Conservation (phyloP, 2,888 invertebrate species). For the Labia minor region DNA sequence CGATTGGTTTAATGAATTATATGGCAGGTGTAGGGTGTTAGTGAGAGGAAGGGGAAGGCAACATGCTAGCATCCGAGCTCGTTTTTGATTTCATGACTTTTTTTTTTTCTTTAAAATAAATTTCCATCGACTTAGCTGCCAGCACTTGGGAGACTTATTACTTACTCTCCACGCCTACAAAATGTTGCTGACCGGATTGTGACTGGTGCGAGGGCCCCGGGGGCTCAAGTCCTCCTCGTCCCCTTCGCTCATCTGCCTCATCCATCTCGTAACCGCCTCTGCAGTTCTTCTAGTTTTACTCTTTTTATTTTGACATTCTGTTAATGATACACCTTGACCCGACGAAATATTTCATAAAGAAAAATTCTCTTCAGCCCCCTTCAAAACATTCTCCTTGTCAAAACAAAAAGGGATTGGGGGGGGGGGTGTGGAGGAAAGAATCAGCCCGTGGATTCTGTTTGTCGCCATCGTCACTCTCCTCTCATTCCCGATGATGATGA, state of each 20-base stretch:
- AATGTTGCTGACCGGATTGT: neutral
- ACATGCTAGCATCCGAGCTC: too few relatives aligned
- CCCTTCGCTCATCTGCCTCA: too few relatives aligned
- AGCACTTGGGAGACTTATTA: neutral
- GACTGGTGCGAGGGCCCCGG: neutral
- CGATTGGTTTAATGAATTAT: too few relatives aligned
- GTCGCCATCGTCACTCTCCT: too few relatives aligned
- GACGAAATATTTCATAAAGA: neutral
- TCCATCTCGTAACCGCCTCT: too few relatives aligned
- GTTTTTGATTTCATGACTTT: neutral
- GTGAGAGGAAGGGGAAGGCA: too few relatives aligned
- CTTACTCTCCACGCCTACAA: neutral
- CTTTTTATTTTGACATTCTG: neutral
- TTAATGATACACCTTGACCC: neutral
- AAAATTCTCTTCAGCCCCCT: too few relatives aligned
- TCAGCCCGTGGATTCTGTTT: too few relatives aligned
- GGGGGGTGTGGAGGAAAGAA: too few relatives aligned
- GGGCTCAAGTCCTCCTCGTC: neutral
- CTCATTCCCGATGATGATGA: too few relatives aligned
- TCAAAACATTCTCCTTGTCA: too few relatives aligned
- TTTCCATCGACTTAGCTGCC: neutral
- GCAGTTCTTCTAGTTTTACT: neutral
- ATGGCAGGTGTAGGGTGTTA: neutral
- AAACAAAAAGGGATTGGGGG: too few relatives aligned
- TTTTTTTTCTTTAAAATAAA: neutral